phyloP scores from a whole-genome alignment of 2,113 vertebrate species.

The Eolophus roseicapilla region DNA sequence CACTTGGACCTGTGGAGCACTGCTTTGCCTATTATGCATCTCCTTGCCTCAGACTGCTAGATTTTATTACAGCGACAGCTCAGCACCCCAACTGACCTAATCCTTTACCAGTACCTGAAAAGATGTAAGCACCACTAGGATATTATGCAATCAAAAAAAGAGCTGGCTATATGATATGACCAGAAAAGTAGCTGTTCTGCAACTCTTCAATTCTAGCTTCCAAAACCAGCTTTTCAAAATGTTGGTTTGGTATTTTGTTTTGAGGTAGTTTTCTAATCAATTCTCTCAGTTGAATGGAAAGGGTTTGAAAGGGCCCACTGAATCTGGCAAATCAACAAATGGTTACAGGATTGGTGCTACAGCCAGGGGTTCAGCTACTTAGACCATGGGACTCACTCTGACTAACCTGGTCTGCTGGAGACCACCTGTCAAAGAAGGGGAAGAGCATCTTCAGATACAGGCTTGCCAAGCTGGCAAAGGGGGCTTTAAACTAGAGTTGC shows the following conservation, averaged over 20 bases:
- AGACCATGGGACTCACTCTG: not conserved
- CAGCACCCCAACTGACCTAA: not conserved
- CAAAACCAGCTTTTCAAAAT: not conserved
- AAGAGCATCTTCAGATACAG: not conserved
- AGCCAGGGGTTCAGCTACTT: not conserved
- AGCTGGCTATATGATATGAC: fast-evolving
- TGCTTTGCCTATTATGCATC: not conserved
- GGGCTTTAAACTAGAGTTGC: not conserved
- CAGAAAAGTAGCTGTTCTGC: not conserved
- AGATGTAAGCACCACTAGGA: not conserved
- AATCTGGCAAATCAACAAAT: not conserved
- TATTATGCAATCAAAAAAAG: not conserved
- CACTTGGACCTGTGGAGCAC: not conserved
- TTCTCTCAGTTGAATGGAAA: not conserved
- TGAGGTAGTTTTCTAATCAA: not conserved
- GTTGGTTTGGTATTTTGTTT: not conserved
- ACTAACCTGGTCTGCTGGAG: not conserved
- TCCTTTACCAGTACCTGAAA: not conserved
- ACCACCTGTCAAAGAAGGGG: not conserved
- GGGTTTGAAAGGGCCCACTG: not conserved
- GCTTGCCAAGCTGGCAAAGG: not conserved
- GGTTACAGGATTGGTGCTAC: not conserved
- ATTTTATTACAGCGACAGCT: not conserved
- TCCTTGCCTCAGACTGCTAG: not conserved
- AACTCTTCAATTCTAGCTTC: not conserved